phyloP scores from a whole-genome alignment of 2,113 vertebrate genomes.

The Microcebus murinus region DNA sequence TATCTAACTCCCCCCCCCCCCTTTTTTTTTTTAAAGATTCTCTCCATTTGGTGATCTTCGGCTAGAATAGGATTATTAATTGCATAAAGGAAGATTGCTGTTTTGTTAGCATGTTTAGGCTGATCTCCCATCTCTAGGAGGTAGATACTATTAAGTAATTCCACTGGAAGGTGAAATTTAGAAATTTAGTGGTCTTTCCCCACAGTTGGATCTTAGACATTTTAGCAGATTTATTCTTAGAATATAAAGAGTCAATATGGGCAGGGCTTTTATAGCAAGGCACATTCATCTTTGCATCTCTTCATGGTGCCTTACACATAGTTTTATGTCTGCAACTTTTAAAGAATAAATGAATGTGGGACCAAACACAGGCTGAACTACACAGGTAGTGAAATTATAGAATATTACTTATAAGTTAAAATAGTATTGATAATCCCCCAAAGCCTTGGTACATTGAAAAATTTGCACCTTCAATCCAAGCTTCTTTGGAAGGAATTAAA shows the following conservation, averaged over 20 bases:
- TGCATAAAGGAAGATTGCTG: neutral
- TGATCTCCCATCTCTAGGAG: neutral
- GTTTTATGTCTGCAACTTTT: neutral
- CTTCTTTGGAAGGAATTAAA: conserved; percentile 43
- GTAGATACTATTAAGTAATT: neutral
- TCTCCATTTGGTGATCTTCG: neutral
- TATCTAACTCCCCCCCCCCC: neutral
- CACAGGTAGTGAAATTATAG: neutral
- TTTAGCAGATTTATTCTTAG: neutral
- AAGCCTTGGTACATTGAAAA: neutral
- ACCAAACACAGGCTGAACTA: neutral
- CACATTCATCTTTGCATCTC: neutral
- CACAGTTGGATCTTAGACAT: neutral
- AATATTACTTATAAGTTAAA: neutral
- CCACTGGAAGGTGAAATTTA: neutral
- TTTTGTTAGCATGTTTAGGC: neutral
- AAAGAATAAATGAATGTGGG: neutral
- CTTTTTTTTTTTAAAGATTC: neutral
- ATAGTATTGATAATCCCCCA: neutral
- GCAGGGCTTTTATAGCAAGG: neutral
- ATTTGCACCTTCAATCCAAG: neutral
- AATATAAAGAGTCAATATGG: too few relatives aligned
- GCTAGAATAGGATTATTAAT: neutral
- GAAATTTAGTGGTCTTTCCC: neutral
- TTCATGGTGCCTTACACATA: neutral